Evolutionary conservation across 1,140 invertebrate species (phyloP), one percentile per base, ranked within the genome.

Genomic region (Lineus longissimus): DNA sequence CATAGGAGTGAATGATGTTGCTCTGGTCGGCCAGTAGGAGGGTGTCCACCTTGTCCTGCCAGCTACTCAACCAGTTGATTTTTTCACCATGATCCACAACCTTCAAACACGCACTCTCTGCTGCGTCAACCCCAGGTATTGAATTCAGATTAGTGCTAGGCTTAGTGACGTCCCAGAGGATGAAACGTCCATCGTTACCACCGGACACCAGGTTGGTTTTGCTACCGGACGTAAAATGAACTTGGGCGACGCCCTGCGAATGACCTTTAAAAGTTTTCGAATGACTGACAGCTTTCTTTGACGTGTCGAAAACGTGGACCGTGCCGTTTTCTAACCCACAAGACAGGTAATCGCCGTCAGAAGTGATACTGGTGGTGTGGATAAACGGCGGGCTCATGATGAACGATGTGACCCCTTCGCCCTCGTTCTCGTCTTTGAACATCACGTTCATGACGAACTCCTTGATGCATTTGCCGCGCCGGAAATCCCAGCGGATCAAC

Each of bases 351-450:
- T 67, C 66, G 0, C 75, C 74, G 63, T 69, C 64, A 9, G 65
- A 58, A n/a, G 72, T 72, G 17, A 64, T 47, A 29, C 70, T 56
- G 1, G 78, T 57, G 25, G 75, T 69, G 45, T 79, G 77, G 19
- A 79, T 59, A 56, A 79, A 76, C 2, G 77, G 75, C 1, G 77
- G 77, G 57, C 76, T 78, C 11, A 78, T 61, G 68, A 79, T 73
- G 54, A 77, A 74, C 0, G 68, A 67, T 1, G 69, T 67, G 22
- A 57, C 59, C 23, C 73, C 70, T 31, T 60, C 41, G 27, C 73
- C 70, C 33, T 60, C 41, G 23, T 62, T 67, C 2, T 66, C 65
- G 1, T 67, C 66, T 55, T 64, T 69, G n/a, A 75, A 66, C 23
- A 79, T 58, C 60, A 77, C 76, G 36, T 78, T 73, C 75, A 79